Conservation (phyloP, 2,113 vertebrate genomes). For the Telmatochromis brichardi region DNA sequence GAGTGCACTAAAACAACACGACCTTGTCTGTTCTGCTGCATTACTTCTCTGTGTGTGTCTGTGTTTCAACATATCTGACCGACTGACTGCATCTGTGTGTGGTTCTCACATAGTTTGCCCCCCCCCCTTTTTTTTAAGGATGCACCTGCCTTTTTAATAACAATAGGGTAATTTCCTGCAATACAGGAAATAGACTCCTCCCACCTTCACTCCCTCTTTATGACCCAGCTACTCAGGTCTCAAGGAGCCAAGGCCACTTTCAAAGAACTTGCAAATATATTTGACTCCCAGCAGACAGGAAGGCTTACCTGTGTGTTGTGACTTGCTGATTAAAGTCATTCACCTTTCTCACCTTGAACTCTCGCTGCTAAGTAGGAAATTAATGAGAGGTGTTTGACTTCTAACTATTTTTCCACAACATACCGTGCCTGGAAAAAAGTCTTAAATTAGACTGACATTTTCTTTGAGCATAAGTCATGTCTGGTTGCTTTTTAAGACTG, state of each 20-base stretch:
- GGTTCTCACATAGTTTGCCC: neutral
- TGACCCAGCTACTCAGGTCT: slow-evolving; percentile 3
- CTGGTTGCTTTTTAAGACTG: neutral
- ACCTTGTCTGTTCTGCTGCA: neutral
- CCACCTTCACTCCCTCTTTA: slow-evolving; percentile 12
- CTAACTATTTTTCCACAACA: neutral
- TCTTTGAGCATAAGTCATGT: neutral
- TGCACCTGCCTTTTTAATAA: slow-evolving; percentile 69
- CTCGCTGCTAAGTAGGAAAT: neutral
- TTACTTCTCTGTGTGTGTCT: neutral
- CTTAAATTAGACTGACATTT: neutral
- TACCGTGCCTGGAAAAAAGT: neutral
- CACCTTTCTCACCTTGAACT: slow-evolving; percentile 2
- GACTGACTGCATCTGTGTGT: neutral
- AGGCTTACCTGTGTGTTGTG: slow-evolving; percentile 1
- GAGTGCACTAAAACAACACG: neutral
- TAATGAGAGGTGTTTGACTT: neutral
- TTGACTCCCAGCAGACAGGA: neutral
- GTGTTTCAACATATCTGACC: neutral
- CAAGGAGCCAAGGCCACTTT: slow-evolving; percentile 49
- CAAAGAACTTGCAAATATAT: slow-evolving; percentile 58
- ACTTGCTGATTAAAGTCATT: neutral
- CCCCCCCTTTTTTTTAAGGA: slow-evolving; percentile 35
- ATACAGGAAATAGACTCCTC: slow-evolving; percentile 64
- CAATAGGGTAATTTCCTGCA: slow-evolving; percentile 68